phyloP scores from a whole-genome alignment of 2,113 vertebrate genomes.

The Rhizomys pruinosus region DNA sequence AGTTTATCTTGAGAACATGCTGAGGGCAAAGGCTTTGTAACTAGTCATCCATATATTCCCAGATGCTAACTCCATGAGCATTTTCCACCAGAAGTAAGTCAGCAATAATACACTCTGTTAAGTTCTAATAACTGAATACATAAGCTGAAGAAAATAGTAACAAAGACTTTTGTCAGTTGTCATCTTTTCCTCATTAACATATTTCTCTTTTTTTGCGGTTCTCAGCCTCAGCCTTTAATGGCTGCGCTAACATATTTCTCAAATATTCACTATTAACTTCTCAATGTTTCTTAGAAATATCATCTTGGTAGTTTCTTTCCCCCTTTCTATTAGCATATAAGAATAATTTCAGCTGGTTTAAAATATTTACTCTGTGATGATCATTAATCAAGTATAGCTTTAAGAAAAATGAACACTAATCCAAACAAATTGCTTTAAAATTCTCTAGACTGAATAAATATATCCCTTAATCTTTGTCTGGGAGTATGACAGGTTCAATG shows the following conservation, averaged over 20 bases:
- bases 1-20: neutral
- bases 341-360: conserved; percentile 21
- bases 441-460: conserved; percentile 38
- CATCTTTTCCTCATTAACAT: neutral
- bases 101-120: neutral
- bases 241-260: neutral
- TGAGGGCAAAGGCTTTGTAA: neutral
- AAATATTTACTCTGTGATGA: neutral
- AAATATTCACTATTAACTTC: too few relatives aligned
- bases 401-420: conserved; percentile 40
- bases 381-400: conserved; percentile 53
- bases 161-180: neutral
- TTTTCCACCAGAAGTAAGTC: neutral
- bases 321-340: neutral
- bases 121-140: neutral
- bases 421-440: conserved; percentile 18
- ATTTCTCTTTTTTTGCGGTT: too few relatives aligned
- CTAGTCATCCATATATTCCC: neutral
- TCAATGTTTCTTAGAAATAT: neutral
- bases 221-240: too few relatives aligned
- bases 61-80: neutral
- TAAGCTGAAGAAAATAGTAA: neutral
- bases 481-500: conserved; percentile 52
- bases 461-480: conserved; percentile 32
- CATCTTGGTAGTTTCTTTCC: neutral